These are phyloP conservation scores for Cavia aperea DNA, from an alignment of 2,113 vertebrate genomes.

Conservation along the genomic window DNA sequence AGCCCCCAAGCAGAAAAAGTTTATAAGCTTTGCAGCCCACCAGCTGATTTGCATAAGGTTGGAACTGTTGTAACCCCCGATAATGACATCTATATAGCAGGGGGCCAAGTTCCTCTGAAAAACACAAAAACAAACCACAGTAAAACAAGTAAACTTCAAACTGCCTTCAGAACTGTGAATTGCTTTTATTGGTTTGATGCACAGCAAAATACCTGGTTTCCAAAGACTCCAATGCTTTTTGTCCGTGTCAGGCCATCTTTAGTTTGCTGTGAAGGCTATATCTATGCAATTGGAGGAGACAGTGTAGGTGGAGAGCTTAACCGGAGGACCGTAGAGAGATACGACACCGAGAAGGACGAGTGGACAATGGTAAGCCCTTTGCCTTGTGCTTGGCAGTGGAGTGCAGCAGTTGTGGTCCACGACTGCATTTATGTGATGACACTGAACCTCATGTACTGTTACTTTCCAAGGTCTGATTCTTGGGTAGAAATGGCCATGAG, in stretches of 20 bases:
- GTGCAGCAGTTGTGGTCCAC: conserved; percentile 87
- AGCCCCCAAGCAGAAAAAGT: conserved; percentile 98
- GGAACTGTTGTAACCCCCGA: conserved; percentile 94
- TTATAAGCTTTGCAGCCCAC: conserved; percentile 93
- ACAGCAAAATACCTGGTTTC: conserved; percentile 96
- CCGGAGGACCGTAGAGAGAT: conserved; percentile 93
- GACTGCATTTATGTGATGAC: conserved; percentile 96
- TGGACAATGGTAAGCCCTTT: conserved; percentile 94
- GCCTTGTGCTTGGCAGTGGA: conserved; percentile 96
- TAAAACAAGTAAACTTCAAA: conserved; percentile 89
- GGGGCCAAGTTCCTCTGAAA: conserved; percentile 92
- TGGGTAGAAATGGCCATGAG: conserved; percentile 98
- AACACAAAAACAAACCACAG: conserved; percentile 86
- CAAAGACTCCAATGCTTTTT: conserved; percentile 94
- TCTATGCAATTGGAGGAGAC: conserved; percentile 96
- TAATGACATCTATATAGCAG: conserved; percentile 97
- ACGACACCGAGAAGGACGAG: conserved; percentile 93
- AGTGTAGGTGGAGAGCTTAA: conserved; percentile 90
- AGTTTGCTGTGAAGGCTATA: conserved; percentile 93
- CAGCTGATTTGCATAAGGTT: conserved; percentile 92
- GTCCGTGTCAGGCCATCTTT: conserved; percentile 91
- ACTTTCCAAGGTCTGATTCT: conserved; percentile 90
- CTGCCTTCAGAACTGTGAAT: conserved; percentile 90
- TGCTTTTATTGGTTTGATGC: conserved; percentile 98
- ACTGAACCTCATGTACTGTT: conserved; percentile 95